A percentile compares a stretch with the other conserved stretches of the same genome.
phyloP scores from a whole-genome alignment of 1,140 invertebrate species.

The Tachypleus tridentatus region DNA sequence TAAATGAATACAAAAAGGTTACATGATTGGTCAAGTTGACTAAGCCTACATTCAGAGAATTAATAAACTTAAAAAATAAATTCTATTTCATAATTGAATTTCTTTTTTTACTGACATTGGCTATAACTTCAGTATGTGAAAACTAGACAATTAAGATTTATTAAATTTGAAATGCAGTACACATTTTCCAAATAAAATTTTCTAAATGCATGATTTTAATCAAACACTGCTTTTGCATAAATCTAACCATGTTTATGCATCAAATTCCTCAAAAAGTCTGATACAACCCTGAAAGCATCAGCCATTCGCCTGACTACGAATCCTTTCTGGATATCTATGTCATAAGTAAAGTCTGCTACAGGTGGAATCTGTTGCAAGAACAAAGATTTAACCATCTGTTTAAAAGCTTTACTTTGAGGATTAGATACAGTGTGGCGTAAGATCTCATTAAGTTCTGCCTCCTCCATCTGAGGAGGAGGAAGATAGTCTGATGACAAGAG shows the following conservation, averaged over 20 bases:
- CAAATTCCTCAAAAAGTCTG: slow-evolving; percentile 44
- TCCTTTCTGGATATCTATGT: slow-evolving; percentile 40
- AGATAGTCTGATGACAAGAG: slow-evolving; percentile 64
- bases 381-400: slow-evolving; percentile 51
- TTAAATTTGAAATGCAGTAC: too few relatives aligned
- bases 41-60: too few relatives aligned
- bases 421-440: slow-evolving; percentile 61
- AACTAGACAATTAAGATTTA: too few relatives aligned
- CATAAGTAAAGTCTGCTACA: slow-evolving; percentile 60
- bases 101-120: too few relatives aligned
- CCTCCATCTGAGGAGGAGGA: slow-evolving; percentile 61
- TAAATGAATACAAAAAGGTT: too few relatives aligned
- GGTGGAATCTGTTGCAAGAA: slow-evolving; percentile 42
- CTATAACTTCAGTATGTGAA: too few relatives aligned
- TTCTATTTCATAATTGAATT: too few relatives aligned
- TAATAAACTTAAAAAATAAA: too few relatives aligned
- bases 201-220: neutral
- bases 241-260: slow-evolving; percentile 36
- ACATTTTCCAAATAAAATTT: neutral
- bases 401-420: slow-evolving; percentile 66
- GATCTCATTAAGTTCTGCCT: slow-evolving; percentile 61
- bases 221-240: neutral
- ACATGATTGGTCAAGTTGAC: too few relatives aligned
- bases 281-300: slow-evolving; percentile 23
- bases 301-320: slow-evolving; percentile 14